Conservation (phyloP, 1,140 invertebrate species). For the Hylaeus volcanicus region DNA sequence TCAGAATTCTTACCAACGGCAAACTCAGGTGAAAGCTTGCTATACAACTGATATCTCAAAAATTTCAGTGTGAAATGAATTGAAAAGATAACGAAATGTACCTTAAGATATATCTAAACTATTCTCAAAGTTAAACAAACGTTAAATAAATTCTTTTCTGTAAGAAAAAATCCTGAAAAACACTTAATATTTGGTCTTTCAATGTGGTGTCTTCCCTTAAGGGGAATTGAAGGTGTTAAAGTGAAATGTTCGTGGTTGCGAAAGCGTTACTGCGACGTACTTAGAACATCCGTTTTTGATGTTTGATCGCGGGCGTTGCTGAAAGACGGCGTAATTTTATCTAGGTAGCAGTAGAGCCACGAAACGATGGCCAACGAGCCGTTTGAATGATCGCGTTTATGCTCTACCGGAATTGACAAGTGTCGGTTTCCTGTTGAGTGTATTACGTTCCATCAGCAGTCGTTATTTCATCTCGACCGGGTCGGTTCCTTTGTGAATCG, state of each 20-base stretch:
- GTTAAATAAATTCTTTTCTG: too few relatives aligned
- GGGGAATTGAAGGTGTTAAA: not conserved
- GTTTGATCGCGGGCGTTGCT: slow-evolving; percentile 22
- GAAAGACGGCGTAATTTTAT: slow-evolving; percentile 43
- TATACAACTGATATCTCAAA: too few relatives aligned
- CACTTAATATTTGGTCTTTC: too few relatives aligned
- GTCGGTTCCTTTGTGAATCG: slow-evolving; percentile 45
- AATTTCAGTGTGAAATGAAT: too few relatives aligned
- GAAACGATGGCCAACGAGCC: slow-evolving; percentile 44
- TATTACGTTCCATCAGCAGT: slow-evolving; percentile 66
- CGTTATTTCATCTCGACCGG: slow-evolving; percentile 60
- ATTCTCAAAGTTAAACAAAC: too few relatives aligned
- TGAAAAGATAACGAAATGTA: too few relatives aligned
- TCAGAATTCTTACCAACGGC: too few relatives aligned
- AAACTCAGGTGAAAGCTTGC: too few relatives aligned
- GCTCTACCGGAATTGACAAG: slow-evolving; percentile 59
- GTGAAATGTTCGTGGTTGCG: slow-evolving; percentile 2
- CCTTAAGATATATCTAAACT: too few relatives aligned
- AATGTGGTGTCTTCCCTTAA: too few relatives aligned
- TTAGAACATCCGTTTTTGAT: not conserved
- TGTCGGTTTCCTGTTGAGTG: slow-evolving; percentile 64
- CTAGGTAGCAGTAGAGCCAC: slow-evolving; percentile 11
- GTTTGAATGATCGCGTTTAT: slow-evolving; percentile 53
- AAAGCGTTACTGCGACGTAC: slow-evolving; percentile 47
- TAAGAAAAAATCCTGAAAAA: too few relatives aligned